Evolutionary conservation across 2,888 invertebrate species (phyloP), one percentile per base, ranked within the genome.

Genomic region (Hydropsyche betteni): DNA sequence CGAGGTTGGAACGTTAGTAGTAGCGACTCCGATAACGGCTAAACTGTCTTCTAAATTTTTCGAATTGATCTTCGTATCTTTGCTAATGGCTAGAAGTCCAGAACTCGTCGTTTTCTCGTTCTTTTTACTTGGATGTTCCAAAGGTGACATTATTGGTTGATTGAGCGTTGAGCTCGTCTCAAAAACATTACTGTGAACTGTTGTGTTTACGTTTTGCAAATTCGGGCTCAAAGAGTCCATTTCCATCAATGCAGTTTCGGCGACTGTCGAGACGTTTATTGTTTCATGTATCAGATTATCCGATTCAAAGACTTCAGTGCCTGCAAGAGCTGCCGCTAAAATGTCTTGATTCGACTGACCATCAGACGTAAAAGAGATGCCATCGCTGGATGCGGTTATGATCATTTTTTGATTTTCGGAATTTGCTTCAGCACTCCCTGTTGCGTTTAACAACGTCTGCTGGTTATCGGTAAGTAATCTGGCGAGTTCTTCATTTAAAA

Each of bases 121-220:
- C n/a, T 80, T 84, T 78, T 85, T 90, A 52, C 88, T 87, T 5
- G 93, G 93, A 34, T 92, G 89, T 83, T 94, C 94, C 36, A 92
- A 84, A 0, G 94, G 92, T 0, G 94, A 92, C 94, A 94, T 94
- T 73, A 94, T 94, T 0, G 94, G 93, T 83, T 92, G 93, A 82
- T 93, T 90, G 14, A 94, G 86, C 10, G 91, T 90, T 4, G 92
- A 87, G 80, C 92, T 94, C 0, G 94, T 94, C 83, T 94, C 94
- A 4, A 91, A 89, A 0, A 93, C 92, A 79, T 90, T 89, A 75
- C 91, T 83, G 84, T 89, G 84, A 81, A 88, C 82, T 75, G 89
- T 82, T 84, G 87, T 84, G 77, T 90, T 86, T 16, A 92, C 85
- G 55, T 90, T 88, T 76, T 89, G 87, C 81, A 89, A 89, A 79